These are phyloP conservation scores for Rhinatrema bivittatum DNA, from an alignment of 2,797 vertebrate species.

Conservation along the genomic window DNA sequence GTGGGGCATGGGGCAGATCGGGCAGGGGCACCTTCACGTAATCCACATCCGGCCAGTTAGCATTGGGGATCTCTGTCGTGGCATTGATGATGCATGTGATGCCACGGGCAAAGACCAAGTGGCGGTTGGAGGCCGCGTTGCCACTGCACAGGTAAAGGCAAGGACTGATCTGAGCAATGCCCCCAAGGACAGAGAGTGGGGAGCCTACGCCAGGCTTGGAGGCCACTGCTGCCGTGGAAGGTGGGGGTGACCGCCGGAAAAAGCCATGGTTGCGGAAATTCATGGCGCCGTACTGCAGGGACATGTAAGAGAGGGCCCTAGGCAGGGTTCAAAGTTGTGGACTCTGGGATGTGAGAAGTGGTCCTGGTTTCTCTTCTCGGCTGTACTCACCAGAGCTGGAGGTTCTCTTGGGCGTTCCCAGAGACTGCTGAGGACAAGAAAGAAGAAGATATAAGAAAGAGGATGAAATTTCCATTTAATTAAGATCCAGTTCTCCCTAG, in stretches of 20 bases:
- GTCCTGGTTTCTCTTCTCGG: too few relatives aligned
- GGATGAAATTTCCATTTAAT: too few relatives aligned
- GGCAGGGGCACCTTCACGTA: constrained; percentile 39
- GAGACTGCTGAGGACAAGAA: neutral
- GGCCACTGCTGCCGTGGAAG: constrained; percentile 6
- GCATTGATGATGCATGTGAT: constrained; percentile 28
- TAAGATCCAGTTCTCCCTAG: too few relatives aligned
- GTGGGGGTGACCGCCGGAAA: constrained; percentile 47
- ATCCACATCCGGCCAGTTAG: constrained; percentile 42
- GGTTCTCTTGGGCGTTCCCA: constrained; percentile 14
- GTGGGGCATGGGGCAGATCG: constrained; percentile 37
- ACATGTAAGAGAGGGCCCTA: too few relatives aligned
- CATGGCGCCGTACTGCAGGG: constrained; percentile 45
- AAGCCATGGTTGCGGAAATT: constrained; percentile 73
- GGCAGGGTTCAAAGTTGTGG: too few relatives aligned
- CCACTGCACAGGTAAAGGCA: constrained; percentile 28
- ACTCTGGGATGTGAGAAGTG: too few relatives aligned
- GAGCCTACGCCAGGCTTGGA: constrained; percentile 1
- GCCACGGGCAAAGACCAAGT: constrained; percentile 20
- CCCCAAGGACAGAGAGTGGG: constrained; percentile 46
- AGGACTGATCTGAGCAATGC: constrained; percentile 48
- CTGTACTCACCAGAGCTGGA: too few relatives aligned
- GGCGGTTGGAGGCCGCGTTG: constrained; percentile 23
- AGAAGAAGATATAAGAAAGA: neutral
- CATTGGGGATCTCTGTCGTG: constrained; percentile 28